These are phyloP conservation scores for Sapajus apella DNA, from an alignment of 2,113 vertebrate species.

Conservation along the genomic window DNA sequence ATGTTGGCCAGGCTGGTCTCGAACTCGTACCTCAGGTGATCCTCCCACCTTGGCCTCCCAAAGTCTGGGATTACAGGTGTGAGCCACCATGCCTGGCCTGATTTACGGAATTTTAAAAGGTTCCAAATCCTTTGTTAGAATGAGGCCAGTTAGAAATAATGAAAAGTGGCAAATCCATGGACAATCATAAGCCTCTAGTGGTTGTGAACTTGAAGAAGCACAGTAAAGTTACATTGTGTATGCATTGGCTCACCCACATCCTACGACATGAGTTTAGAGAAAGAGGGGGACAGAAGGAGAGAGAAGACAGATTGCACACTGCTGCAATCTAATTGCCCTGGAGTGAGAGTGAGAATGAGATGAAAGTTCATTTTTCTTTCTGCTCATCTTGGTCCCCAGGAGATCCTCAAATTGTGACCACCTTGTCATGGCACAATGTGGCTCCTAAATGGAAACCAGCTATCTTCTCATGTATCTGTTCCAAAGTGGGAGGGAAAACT, in stretches of 20 bases:
- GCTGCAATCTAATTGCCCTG: too few relatives aligned
- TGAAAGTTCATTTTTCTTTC: not conserved
- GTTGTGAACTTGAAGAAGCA: not conserved
- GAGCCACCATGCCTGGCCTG: not conserved
- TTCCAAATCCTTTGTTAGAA: not conserved
- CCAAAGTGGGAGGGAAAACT: not conserved
- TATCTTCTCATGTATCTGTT: not conserved
- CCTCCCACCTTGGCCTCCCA: not conserved
- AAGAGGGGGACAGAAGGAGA: not conserved
- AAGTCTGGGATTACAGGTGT: not conserved
- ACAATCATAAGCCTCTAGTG: not conserved
- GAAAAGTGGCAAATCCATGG: not conserved
- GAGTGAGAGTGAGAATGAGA: not conserved
- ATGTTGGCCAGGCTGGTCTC: not conserved
- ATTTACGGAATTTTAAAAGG: constrained; percentile 3
- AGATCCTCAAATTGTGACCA: not conserved
- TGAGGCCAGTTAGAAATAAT: not conserved
- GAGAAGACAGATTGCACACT: rapidly evolving
- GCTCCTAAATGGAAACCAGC: not conserved
- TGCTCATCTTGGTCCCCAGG: not conserved
- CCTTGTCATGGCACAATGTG: not conserved
- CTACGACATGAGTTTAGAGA: not conserved
- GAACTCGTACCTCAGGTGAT: not conserved
- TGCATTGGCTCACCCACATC: rapidly evolving
- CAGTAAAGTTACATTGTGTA: not conserved